Evolutionary conservation across 2,888 invertebrate species (phyloP).

Genomic region (Drosophila robusta): DNA sequence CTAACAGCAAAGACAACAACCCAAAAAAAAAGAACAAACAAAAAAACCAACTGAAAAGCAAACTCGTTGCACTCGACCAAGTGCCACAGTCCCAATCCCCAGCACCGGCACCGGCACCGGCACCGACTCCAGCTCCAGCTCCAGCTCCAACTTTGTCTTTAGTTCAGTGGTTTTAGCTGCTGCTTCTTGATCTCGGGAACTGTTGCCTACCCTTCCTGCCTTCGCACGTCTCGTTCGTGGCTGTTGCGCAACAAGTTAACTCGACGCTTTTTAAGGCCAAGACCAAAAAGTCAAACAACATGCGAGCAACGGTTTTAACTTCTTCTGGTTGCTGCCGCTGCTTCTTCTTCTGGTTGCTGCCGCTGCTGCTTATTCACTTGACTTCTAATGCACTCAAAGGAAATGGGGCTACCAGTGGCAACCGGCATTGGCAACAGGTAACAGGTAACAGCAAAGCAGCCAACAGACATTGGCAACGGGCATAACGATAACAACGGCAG

Average conservation of each 20-base stretch:
- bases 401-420: slow-evolving; percentile 72
- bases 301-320: slow-evolving; percentile 59
- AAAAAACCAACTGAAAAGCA: slow-evolving; percentile 23
- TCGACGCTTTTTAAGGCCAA: slow-evolving; percentile 67
- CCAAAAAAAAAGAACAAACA: slow-evolving; percentile 9
- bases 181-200: slow-evolving; percentile 19
- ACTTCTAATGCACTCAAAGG: slow-evolving; percentile 70
- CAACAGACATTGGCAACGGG: slow-evolving; percentile 17
- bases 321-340: slow-evolving; percentile 13
- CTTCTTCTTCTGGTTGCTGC: slow-evolving; percentile 17
- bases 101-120: neutral
- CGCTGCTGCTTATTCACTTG: slow-evolving; percentile 63
- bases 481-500: slow-evolving; percentile 36
- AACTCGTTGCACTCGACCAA: slow-evolving; percentile 62
- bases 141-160: slow-evolving; percentile 10
- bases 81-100: slow-evolving; percentile 45
- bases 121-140: neutral
- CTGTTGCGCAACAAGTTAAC: slow-evolving; percentile 71
- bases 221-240: slow-evolving; percentile 29
- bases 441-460: slow-evolving; percentile 22
- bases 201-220: neutral
- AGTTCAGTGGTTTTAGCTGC: slow-evolving; percentile 31
- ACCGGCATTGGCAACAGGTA: slow-evolving; percentile 50
- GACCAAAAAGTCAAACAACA: slow-evolving; percentile 69
- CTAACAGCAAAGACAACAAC: slow-evolving; percentile 33